Percentiles rank a stretch among this genome's conserved stretches.
phyloP scores from a whole-genome alignment of 2,113 vertebrate genomes.

The Phrynosoma blainvillii region DNA sequence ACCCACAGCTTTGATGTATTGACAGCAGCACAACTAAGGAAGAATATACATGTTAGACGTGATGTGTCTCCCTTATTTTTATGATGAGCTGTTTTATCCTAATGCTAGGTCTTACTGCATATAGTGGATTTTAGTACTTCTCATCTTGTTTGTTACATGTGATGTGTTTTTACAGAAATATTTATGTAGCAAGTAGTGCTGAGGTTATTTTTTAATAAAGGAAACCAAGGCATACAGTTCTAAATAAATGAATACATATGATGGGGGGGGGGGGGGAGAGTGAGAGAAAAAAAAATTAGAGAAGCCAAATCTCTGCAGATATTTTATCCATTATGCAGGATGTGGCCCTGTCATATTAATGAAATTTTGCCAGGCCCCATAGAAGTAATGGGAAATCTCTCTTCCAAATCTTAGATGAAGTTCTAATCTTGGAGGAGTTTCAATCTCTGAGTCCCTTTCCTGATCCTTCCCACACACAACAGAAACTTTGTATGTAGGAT shows the following conservation, averaged over 20 bases:
- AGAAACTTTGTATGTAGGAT: no score
- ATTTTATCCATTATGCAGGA: not conserved
- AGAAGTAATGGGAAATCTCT: no score
- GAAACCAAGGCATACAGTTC: not conserved
- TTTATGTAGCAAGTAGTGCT: not conserved
- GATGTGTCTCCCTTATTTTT: not conserved
- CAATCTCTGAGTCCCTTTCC: no score
- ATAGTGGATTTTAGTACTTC: no score
- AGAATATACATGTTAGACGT: not conserved
- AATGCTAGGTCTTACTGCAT: not conserved
- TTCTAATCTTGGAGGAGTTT: no score
- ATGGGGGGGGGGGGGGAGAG: no score
- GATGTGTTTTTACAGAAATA: no score
- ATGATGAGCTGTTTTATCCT: not conserved
- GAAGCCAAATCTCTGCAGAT: not conserved
- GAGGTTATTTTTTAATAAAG: not conserved
- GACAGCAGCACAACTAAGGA: not conserved
- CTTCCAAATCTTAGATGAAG: no score
- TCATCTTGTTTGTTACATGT: not conserved
- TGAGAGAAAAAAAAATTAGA: not conserved
- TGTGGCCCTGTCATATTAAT: no score
- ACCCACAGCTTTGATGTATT: not conserved
- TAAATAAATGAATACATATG: not conserved
- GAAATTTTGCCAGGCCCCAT: no score
- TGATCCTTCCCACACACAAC: no score